Base-by-base conservation (phyloP, 2,888 invertebrate species). In the Pseudoips prasinana region DNA sequence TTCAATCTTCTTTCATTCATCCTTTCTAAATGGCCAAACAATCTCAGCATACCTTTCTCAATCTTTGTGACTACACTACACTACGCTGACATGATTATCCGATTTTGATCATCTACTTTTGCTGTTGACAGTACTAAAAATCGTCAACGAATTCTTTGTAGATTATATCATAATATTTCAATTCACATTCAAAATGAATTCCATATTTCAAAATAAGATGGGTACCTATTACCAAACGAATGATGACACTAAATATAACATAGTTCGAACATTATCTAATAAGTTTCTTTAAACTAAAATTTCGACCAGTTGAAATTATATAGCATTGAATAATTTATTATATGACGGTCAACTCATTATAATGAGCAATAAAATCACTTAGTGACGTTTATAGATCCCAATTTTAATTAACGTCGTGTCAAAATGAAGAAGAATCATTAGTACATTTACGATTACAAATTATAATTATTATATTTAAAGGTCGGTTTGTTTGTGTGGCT, bases 281-380 rank as follows among this genome's bases (percentile, higher is more conserved):
- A 17, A 47, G 34, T 51, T 46, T 51, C 46, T 39, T 39, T 29
- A 41, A 22, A 7, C 36, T 27, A 22, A 52, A 45, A 26, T 44
- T 33, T 32, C 37, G 37, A 30, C n/a, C 24, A 25, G 41, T 44
- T 29, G 22, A 40, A 44, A 51, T 55, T 45, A 40, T 44, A 47
- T 23, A 36, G 36, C 46, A 46, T 46, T 55, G 40, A 33, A 40
- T 55, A 53, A 54, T 57, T 53, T 49, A 55, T 55, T 33, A 53
- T 25, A 22, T 41, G 32, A 41, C 22, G 43, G 26, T 23, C 22
- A 41, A 36, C 38, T 44, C 41, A 53, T 49, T 57, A 57, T 46
- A 30, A 39, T 23, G 47, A 39, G 49, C 30, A 56, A 70, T 71
- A 69, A 70, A 49, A 59, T 63, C 63, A 55, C 52, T 54, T 57